Base-by-base conservation (phyloP, 2,113 vertebrate genomes). In the Limnothrissa miodon region DNA sequence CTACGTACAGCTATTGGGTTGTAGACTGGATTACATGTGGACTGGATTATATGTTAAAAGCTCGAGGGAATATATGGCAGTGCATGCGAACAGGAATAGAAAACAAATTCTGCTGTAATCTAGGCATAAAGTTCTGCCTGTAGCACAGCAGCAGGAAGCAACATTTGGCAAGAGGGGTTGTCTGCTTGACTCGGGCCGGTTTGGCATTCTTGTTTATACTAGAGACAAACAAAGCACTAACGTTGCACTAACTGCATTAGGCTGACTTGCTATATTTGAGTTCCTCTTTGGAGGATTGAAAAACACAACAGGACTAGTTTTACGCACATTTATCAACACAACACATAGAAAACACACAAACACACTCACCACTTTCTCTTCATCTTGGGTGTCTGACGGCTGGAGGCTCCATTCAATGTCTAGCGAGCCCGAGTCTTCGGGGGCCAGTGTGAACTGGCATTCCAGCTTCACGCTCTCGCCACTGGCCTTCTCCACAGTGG, bases 371-470 rank as follows among this genome's bases (percentile, higher is more conserved):
- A 95, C 92, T 93, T 92, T 88, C 83, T 95, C 95, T 13, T 93
- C 92, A 13, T 90, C 91, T 89, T 94, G 95, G 90, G 92, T 95
- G 92, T 95, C 95, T 0, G 94, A 89, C 0, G 95, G 85, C 78
- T 93, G 51, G 59, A 94, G 87, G 85, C 88, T 95, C 95, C 95
- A 95, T 84, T 95, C 95, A 11, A 95, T 94, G 83, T 95, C 95
- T 83, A 95, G 90, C 0, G 94, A 94, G 44, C 94, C 94, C 5
- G 88, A 84, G 74, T 95, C 95, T n/a, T 79, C 86, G 0, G 91
- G 0, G 42, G 53, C 89, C 82, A 95, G 85, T 25, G 51, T 78
- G 80, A 95, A 95, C 87, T 89, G 89, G 82, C 94, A 95, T 36
- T 92, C 93, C 85, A 95, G 88, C 85, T 92, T 93, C 66, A 92